These are phyloP conservation scores for Drosophila sulfurigaster DNA, from an alignment of 1,140 invertebrate species.

Conservation along the genomic window DNA sequence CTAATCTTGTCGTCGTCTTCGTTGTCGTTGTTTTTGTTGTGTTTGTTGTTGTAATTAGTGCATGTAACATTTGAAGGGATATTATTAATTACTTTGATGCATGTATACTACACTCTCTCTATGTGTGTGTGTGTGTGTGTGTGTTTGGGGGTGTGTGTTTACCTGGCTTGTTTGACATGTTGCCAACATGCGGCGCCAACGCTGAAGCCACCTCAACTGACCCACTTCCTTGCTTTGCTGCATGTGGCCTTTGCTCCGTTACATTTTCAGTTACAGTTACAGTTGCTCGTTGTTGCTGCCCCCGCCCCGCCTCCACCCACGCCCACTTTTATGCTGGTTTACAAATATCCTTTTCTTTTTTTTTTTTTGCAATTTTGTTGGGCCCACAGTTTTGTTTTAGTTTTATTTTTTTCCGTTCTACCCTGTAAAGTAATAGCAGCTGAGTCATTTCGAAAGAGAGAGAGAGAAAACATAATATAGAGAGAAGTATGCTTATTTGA, in stretches of 20 bases:
- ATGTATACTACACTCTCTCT: slow-evolving; percentile 31
- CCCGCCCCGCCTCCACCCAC: too few species aligned
- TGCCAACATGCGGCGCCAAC: slow-evolving; percentile 54
- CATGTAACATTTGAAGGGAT: slow-evolving; percentile 78
- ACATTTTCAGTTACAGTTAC: neutral
- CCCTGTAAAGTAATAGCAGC: neutral
- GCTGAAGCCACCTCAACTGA: slow-evolving; percentile 45
- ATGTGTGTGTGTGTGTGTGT: slow-evolving; percentile 36
- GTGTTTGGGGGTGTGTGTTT: slow-evolving; percentile 30
- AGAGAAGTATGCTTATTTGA: neutral
- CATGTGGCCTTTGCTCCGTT: slow-evolving; percentile 17
- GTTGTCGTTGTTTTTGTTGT: slow-evolving; percentile 34
- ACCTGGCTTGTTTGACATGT: slow-evolving; percentile 58
- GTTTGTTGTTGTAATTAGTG: slow-evolving; percentile 72
- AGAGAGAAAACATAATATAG: too few species aligned
- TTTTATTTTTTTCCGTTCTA: slow-evolving; percentile 12
- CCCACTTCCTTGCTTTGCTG: slow-evolving; percentile 51
- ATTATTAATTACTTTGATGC: slow-evolving; percentile 81
- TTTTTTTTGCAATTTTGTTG: slow-evolving; percentile 31
- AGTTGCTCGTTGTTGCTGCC: neutral
- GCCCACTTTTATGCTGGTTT: slow-evolving; percentile 21
- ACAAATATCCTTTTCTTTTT: slow-evolving; percentile 28
- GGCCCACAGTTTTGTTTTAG: slow-evolving; percentile 28
- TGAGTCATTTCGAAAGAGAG: too few species aligned
- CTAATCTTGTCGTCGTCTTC: slow-evolving; percentile 23